A percentile compares a stretch with the other conserved stretches of the same genome.
These are phyloP conservation scores for Gracilinanus agilis DNA, from an alignment of 2,113 vertebrate species.

Conservation along the genomic window DNA sequence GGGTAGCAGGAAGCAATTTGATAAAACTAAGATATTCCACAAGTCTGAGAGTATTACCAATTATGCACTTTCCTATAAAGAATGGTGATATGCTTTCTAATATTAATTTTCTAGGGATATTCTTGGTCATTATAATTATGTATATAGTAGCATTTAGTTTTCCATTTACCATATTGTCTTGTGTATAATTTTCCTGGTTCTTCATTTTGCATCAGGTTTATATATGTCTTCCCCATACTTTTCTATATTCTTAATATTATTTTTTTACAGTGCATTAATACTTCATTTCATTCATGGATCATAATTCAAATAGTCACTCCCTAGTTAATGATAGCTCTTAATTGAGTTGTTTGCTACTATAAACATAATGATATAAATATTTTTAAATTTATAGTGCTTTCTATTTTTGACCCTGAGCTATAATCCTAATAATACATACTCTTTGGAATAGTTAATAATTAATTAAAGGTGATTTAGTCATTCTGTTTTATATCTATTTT, in stretches of 20 bases:
- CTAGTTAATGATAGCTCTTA: not conserved
- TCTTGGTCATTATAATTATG: not conserved
- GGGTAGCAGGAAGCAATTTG: not conserved
- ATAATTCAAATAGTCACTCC: not conserved
- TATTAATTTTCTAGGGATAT: not conserved
- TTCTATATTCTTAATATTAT: not conserved
- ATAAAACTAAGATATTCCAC: not conserved
- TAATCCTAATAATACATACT: not conserved
- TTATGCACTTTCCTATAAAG: too few species aligned
- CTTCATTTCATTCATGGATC: not conserved
- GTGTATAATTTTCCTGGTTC: not conserved
- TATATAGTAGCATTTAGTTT: not conserved
- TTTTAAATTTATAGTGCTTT: not conserved
- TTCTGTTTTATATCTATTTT: not conserved
- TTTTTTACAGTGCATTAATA: not conserved
- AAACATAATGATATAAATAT: not conserved
- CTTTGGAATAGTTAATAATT: too few species aligned
- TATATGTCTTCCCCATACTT: not conserved
- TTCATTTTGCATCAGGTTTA: not conserved
- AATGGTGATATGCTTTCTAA: not conserved
- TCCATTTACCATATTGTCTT: not conserved
- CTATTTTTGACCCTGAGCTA: not conserved
- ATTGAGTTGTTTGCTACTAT: not conserved
- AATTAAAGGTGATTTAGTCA: not conserved
- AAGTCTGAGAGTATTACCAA: not conserved